A percentile compares a stretch with the other conserved stretches of the same genome.
phyloP scores from a whole-genome alignment of 2,113 vertebrate species.

The Probosciger aterrimus region DNA sequence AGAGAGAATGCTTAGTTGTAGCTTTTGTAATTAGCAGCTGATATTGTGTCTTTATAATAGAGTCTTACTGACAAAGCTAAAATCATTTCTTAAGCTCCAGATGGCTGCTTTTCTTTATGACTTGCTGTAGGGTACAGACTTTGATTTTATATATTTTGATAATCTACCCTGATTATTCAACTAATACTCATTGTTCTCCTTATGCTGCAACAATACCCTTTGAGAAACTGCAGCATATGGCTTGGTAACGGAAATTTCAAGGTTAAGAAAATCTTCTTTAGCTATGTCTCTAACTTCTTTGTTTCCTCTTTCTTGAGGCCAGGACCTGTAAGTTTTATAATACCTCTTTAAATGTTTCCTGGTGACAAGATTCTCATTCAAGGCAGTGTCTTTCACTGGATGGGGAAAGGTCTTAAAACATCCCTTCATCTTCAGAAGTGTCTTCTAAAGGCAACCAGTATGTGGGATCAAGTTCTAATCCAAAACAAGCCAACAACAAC shows the following conservation, averaged over 20 bases:
- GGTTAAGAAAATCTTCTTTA: slow-evolving; percentile 2
- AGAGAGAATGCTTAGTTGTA: not conserved
- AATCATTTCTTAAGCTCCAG: slow-evolving; percentile 37
- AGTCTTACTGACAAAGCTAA: slow-evolving; percentile 9
- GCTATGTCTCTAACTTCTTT: not conserved
- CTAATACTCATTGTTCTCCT: slow-evolving; percentile 51
- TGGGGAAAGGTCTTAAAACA: not conserved
- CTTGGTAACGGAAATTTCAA: not conserved
- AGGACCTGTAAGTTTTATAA: not conserved
- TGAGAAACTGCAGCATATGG: slow-evolving; percentile 31
- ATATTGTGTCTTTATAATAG: slow-evolving; percentile 12
- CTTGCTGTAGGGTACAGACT: slow-evolving; percentile 49
- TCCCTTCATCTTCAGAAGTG: not conserved
- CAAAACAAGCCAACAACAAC: not conserved
- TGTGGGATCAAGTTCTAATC: not conserved
- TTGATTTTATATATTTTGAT: slow-evolving; percentile 63
- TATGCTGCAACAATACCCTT: not conserved
- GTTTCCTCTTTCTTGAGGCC: not conserved
- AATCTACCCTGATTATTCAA: slow-evolving; percentile 63
- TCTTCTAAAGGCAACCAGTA: not conserved
- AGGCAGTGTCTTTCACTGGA: not conserved
- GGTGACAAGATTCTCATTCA: not conserved
- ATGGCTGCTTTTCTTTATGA: slow-evolving; percentile 39
- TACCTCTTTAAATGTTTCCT: not conserved
- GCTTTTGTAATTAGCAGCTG: slow-evolving; percentile 45